A percentile compares a stretch with the other conserved stretches of the same genome.
Evolutionary conservation across 2,797 vertebrate genomes (phyloP).

Genomic region (Bovichtus diacanthus): DNA sequence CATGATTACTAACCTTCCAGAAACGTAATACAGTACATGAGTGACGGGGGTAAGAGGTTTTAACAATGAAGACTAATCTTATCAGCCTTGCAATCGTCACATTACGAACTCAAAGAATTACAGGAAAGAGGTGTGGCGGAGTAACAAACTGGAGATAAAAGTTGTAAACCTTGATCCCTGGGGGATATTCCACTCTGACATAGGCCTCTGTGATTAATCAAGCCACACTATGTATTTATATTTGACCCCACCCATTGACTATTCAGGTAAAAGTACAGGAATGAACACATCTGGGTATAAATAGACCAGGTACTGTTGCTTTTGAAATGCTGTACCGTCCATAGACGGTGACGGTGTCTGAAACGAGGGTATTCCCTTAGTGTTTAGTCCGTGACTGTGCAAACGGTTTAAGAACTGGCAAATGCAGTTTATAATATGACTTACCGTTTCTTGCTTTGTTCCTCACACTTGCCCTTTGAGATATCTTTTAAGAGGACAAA

Average conservation of each 20-base stretch:
- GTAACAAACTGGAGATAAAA: constrained; percentile 38
- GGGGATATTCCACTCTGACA: not conserved
- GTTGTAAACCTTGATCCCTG: constrained; percentile 35
- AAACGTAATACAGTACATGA: not conserved
- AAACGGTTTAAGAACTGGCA: not conserved
- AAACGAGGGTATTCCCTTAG: not conserved
- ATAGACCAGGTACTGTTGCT: constrained; percentile 6
- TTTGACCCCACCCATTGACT: constrained; percentile 1
- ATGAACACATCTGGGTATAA: constrained; percentile 21
- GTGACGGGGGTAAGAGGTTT: constrained; percentile 13
- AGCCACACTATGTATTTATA: not conserved
- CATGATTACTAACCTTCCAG: not conserved
- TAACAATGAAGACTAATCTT: not conserved
- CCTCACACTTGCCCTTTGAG: constrained; percentile 79
- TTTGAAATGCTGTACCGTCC: constrained; percentile 4
- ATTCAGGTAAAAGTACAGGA: not conserved
- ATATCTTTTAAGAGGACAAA: constrained; percentile 48
- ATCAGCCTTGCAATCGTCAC: not conserved
- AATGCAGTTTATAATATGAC: not conserved
- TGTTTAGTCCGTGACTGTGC: not conserved
- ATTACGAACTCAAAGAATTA: constrained; percentile 2
- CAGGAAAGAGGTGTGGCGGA: not conserved
- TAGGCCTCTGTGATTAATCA: not conserved
- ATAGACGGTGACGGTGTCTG: not conserved
- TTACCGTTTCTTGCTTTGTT: constrained; percentile 78